Conservation (phyloP, 92 coral and sea anemone genomes). For the Meandrina meandrites region DNA sequence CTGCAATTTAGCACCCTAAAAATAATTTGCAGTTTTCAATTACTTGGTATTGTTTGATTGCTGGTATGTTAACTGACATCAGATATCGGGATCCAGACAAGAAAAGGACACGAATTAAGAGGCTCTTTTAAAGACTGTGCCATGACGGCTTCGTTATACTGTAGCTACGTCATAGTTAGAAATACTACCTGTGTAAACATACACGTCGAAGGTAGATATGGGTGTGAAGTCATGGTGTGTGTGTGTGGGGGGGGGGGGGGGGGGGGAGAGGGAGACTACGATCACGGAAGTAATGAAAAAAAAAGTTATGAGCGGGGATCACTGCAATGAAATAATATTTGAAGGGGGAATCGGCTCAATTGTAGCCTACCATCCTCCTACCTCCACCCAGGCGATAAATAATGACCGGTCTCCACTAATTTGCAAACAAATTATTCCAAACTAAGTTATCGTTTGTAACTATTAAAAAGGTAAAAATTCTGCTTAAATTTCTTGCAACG, state of each 20-base stretch:
- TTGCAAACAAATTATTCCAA: too few relatives aligned
- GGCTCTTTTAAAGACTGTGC: constrained; percentile 19
- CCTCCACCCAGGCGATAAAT: too few relatives aligned
- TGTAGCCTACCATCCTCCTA: too few relatives aligned
- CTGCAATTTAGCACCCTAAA: not conserved
- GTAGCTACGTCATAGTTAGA: not conserved
- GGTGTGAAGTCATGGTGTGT: not conserved
- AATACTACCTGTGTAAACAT: not conserved
- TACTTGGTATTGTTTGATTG: not conserved
- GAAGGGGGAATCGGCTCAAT: too few relatives aligned
- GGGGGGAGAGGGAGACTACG: not conserved
- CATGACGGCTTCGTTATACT: constrained; percentile 22
- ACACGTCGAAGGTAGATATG: not conserved
- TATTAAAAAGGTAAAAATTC: too few relatives aligned
- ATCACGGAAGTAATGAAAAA: too few relatives aligned
- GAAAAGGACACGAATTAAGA: constrained; percentile 31
- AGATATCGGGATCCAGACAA: constrained; percentile 32
- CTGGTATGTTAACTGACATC: constrained; percentile 32
- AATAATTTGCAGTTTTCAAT: not conserved
- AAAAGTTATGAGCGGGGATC: too few relatives aligned
- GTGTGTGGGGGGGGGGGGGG: too few relatives aligned
- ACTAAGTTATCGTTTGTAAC: too few relatives aligned
- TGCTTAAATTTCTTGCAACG: too few relatives aligned
- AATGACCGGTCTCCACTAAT: too few relatives aligned
- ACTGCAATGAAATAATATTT: too few relatives aligned